Evolutionary conservation across 2,888 invertebrate genomes (phyloP), one percentile per base, ranked within the genome.

Genomic region (Thereva nobilitata): DNA sequence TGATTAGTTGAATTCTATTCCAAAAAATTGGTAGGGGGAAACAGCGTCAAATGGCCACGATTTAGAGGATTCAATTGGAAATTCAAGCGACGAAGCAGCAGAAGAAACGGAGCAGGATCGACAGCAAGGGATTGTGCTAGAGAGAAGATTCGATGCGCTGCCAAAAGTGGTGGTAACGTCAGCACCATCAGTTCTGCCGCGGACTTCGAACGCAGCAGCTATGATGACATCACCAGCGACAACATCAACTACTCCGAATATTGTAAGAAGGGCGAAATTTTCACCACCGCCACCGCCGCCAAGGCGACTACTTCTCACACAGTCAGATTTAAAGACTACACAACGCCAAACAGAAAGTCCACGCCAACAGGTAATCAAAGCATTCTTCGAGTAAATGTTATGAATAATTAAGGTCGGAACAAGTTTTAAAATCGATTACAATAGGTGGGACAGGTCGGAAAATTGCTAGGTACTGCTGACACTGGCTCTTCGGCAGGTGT

Each of bases 1-100:
- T 72, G 80, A 80, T 80, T 80, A 80, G 80, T 80, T 80, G 80
- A 80, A 80, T 79, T 80, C 79, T 80, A 80, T 80, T 80, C 79
- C 80, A 77, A 80, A 79, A 77, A 80, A 81, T 81, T 80, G 81
- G 81, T 80, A 81, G 81, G 81, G 81, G 81, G 80, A 81, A 80
- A 77, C 79, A 78, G 77, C 79, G 79, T 78, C 79, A 79, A 80
- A 80, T 80, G 80, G 80, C 80, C 78, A 78, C 80, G 76, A 79
- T 79, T 80, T 80, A 79, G 76, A 76, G 78, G 78, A 79, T 79
- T 79, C 75, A 76, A 79, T 75, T 80, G 80, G 80, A 80, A 79
- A 76, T 76, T 79, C 77, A 78, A 78, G 76, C 78, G 79, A 77
- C 77, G 79, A 75, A 72, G 73, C 69, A 67, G 70, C 63, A 53